Base-by-base conservation (phyloP, 1,140 invertebrate species). In the Acromyrmex echinatior region DNA sequence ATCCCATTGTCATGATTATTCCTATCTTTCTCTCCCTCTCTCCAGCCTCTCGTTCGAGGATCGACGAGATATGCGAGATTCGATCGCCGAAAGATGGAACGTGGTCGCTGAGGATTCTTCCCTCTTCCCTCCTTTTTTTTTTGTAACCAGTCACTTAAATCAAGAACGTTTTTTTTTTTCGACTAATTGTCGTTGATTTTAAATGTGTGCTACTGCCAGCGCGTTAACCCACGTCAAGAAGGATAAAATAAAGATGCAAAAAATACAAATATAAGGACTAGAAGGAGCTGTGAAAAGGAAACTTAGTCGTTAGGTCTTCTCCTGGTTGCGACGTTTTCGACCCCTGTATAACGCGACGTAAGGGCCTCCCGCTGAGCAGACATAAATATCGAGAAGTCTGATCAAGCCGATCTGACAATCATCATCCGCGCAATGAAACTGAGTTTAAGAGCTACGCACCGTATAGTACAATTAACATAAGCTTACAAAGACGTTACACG, bases 131-230 rank as follows among this genome's bases (percentile, higher is more conserved):
- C 16, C 31, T 25, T 14, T 18, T 71, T 71, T 81, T 56, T 71
- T 58, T 84, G 12, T 63, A 51, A 45, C 16, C 31, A 60, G 31
- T 58, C 65, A 63, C 65, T 71, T 85, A 74, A 84, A 66, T 49
- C 31, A 51, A 81, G n/a, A 66, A 71, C 9, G 18, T 45, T 53
- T 62, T 39, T 39, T 39, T 39, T 65, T 60, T 45, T 45, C 60
- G 74, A 68, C 76, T 66, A 51, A 87, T 73, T 10, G 39, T 84
- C 86, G 31, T 77, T 65, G 58, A 76, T 49, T 77, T 88, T 78
- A 73, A 71, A 74, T 74, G 70, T 85, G 65, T 86, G 74, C 74
- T 86, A 89, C 88, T 89, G 88, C 88, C 88, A 88, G 53, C 62
- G 53, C 62, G 53, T 79, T 74, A 81, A 81, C 35, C 74, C 45